Conservation (phyloP, 2,797 vertebrate genomes). For the Oryzias dopingdopingensis region DNA sequence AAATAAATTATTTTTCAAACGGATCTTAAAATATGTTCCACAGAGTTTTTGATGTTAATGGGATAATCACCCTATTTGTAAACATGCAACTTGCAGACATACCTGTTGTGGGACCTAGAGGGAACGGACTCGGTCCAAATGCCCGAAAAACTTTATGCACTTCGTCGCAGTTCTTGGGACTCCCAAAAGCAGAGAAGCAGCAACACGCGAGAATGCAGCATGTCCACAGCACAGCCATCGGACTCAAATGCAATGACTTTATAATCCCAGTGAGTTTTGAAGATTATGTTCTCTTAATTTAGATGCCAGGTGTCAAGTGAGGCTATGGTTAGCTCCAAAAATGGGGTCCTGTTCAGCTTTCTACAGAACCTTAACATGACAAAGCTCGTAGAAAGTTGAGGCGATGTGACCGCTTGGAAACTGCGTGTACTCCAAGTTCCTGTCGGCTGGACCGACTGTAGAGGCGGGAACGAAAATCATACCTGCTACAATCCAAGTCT, state of each 20-base stretch:
- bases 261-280: neutral
- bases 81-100: slow-evolving; percentile 20
- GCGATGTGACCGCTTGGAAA: slow-evolving; percentile 15
- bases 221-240: slow-evolving; percentile 49
- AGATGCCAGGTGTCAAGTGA: slow-evolving; percentile 44
- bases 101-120: slow-evolving; percentile 80
- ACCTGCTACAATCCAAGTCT: slow-evolving; percentile 40
- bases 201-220: slow-evolving; percentile 40
- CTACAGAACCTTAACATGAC: slow-evolving; percentile 1
- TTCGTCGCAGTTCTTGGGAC: slow-evolving; percentile 77
- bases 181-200: slow-evolving; percentile 42
- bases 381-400: slow-evolving; percentile 32
- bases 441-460: slow-evolving; percentile 34
- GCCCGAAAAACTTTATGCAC: slow-evolving; percentile 85
- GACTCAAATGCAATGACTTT: neutral
- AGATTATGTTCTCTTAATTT: slow-evolving; percentile 7
- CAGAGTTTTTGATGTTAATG: too few species aligned
- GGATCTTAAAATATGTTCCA: too few species aligned
- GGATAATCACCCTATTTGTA: neutral
- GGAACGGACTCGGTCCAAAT: slow-evolving; percentile 75
- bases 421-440: slow-evolving; percentile 48
- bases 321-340: neutral
- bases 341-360: neutral
- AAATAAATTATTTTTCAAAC: too few species aligned
- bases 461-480: slow-evolving; percentile 62